Evolutionary conservation across 2,888 invertebrate species (phyloP).

Genomic region (Sarcophaga variegata): DNA sequence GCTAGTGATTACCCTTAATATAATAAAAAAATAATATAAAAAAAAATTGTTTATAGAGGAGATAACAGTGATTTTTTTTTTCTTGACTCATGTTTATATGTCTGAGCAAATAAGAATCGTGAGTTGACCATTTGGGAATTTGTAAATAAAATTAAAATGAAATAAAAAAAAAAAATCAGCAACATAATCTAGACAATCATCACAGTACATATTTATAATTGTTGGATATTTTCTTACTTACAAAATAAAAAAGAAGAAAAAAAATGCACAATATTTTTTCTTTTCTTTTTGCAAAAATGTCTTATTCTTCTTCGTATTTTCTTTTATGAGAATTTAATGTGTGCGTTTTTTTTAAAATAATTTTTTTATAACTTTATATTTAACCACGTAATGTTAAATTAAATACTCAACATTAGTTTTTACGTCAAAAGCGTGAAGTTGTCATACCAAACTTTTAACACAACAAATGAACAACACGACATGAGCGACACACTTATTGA

Average conservation of each 20-base stretch:
- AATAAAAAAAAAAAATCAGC: constrained; percentile 10
- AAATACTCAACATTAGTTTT: constrained; percentile 49
- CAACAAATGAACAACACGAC: background rate
- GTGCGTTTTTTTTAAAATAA: background rate
- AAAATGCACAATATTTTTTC: constrained; percentile 48
- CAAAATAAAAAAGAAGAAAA: background rate
- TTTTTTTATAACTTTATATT: background rate
- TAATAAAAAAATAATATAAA: no score
- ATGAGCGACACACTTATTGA: background rate
- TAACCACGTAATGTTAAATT: background rate
- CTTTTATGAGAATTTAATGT: background rate
- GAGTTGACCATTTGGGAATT: constrained; percentile 61
- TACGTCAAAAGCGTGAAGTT: constrained; percentile 55
- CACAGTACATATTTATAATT: constrained; percentile 23
- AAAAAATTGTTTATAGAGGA: no score
- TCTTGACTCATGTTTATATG: constrained; percentile 6
- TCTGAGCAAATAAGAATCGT: constrained; percentile 51
- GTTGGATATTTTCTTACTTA: constrained; percentile 43
- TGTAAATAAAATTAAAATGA: constrained; percentile 7
- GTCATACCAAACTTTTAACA: constrained; percentile 28
- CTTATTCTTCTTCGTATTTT: background rate
- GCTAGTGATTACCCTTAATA: no score
- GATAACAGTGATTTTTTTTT: background rate
- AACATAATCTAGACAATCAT: constrained; percentile 25
- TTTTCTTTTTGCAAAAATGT: constrained; percentile 5